phyloP scores from a whole-genome alignment of 2,113 vertebrate genomes.

The Nothobranchius kuhntae region DNA sequence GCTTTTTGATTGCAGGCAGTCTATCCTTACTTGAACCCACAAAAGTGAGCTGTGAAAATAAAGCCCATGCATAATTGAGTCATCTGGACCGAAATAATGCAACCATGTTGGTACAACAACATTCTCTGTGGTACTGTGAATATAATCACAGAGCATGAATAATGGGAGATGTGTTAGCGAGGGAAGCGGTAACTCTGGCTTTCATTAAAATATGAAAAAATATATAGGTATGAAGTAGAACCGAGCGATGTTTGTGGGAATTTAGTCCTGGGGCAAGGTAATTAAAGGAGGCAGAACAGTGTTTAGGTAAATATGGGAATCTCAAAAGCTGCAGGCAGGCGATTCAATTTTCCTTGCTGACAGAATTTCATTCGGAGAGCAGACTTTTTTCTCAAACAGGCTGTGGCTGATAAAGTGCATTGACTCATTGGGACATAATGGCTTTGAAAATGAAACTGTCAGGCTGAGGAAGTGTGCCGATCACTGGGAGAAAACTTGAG shows the following conservation, averaged over 20 bases:
- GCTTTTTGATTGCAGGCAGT: slow-evolving; percentile 24
- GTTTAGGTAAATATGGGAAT: slow-evolving; percentile 33
- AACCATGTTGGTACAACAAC: slow-evolving; percentile 31
- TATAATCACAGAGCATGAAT: slow-evolving; percentile 34
- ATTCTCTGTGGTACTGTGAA: slow-evolving; percentile 44
- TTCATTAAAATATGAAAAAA: slow-evolving; percentile 31
- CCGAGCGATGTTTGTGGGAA: slow-evolving; percentile 23
- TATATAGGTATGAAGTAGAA: slow-evolving; percentile 5
- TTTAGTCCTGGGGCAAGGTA: slow-evolving; percentile 25
- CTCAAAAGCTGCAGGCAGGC: slow-evolving; percentile 11
- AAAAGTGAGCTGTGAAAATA: slow-evolving; percentile 51
- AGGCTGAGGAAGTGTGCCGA: slow-evolving; percentile 50
- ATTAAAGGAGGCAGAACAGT: slow-evolving; percentile 28
- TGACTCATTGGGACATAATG: slow-evolving; percentile 41
- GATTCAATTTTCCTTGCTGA: slow-evolving; percentile 26
- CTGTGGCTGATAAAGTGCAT: slow-evolving; percentile 40
- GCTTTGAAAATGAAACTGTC: slow-evolving; percentile 64
- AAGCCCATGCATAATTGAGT: slow-evolving; percentile 62
- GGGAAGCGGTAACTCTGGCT: slow-evolving; percentile 36
- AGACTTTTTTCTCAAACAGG: slow-evolving; percentile 22
- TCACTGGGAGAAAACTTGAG: slow-evolving; percentile 42
- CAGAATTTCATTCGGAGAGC: slow-evolving; percentile 21
- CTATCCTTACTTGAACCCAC: slow-evolving; percentile 50
- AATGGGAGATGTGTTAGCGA: slow-evolving; percentile 50
- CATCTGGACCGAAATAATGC: slow-evolving; percentile 51